Conservation (phyloP, 2,113 vertebrate species). For the Sander vitreus region DNA sequence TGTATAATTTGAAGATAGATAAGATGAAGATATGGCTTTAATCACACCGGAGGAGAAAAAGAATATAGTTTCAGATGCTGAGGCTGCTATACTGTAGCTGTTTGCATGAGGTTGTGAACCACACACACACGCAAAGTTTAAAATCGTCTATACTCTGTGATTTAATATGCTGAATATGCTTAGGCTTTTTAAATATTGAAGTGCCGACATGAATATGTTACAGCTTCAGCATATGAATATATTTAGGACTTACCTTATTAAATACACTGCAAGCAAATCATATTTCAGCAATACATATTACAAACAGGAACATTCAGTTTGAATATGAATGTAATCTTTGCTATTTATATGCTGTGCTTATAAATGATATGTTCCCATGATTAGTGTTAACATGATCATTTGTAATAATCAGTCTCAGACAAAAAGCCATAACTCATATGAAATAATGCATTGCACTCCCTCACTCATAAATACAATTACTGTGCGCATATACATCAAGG, state of each 20-base stretch:
- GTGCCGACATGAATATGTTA: conserved; percentile 45
- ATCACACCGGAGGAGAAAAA: not conserved
- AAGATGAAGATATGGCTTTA: not conserved
- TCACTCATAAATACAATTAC: conserved; percentile 30
- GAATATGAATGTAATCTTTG: conserved; percentile 18
- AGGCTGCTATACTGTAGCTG: not conserved
- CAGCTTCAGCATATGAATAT: conserved; percentile 35
- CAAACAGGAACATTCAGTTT: conserved; percentile 6
- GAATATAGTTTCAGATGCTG: not conserved
- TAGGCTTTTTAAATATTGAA: conserved; percentile 48
- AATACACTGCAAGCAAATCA: conserved; percentile 49
- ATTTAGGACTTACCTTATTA: conserved; percentile 37
- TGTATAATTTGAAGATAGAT: conserved; percentile 5
- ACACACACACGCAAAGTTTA: conserved; percentile 30
- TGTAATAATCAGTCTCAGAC: conserved; percentile 48
- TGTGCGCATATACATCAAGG: not conserved
- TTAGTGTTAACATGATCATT: conserved; percentile 45
- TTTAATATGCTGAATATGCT: conserved; percentile 60
- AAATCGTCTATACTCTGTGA: conserved; percentile 25
- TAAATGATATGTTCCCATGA: conserved; percentile 45
- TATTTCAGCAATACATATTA: conserved; percentile 37
- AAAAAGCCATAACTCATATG: conserved; percentile 36
- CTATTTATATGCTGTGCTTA: conserved; percentile 20
- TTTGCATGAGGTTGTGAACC: not conserved
- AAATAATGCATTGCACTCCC: conserved; percentile 33